A percentile compares a stretch with the other conserved stretches of the same genome.
Conservation (phyloP, 2,888 invertebrate genomes). For the Gibbula magus region DNA sequence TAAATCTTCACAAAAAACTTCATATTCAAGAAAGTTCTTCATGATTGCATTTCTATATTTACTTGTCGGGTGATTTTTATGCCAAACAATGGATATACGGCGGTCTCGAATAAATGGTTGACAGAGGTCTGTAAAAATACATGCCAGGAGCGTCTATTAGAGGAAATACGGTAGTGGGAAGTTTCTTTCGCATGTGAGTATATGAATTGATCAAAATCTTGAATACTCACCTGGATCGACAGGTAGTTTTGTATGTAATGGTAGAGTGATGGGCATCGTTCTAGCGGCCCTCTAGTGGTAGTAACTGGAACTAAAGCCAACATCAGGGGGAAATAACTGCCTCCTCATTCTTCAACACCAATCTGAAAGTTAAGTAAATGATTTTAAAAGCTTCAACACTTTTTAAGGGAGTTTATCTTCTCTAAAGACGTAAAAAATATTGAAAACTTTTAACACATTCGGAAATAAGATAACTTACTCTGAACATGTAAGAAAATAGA, state of each 20-base stretch:
- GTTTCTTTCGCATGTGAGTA: no score
- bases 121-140: no score
- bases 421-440: not conserved
- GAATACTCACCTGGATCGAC: conserved; percentile 57
- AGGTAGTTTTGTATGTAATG: conserved; percentile 56
- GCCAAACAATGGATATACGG: no score
- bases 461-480: not conserved
- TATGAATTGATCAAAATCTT: no score
- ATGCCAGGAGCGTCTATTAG: no score
- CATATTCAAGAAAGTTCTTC: no score
- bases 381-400: not conserved
- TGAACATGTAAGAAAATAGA: no score
- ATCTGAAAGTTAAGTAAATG: not conserved
- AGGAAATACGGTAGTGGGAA: no score
- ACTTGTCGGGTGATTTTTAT: no score
- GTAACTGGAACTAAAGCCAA: conserved; percentile 18
- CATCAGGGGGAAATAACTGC: conserved; percentile 12
- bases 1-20: no score
- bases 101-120: no score
- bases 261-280: conserved; percentile 60
- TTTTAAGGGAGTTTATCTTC: not conserved
- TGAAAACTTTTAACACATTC: not conserved
- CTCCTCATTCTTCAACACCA: conserved; percentile 25
- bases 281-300: conserved; percentile 21
- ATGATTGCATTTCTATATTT: no score